Evolutionary conservation across 2,888 invertebrate species (phyloP).

Genomic region (Panzeria rudis): DNA sequence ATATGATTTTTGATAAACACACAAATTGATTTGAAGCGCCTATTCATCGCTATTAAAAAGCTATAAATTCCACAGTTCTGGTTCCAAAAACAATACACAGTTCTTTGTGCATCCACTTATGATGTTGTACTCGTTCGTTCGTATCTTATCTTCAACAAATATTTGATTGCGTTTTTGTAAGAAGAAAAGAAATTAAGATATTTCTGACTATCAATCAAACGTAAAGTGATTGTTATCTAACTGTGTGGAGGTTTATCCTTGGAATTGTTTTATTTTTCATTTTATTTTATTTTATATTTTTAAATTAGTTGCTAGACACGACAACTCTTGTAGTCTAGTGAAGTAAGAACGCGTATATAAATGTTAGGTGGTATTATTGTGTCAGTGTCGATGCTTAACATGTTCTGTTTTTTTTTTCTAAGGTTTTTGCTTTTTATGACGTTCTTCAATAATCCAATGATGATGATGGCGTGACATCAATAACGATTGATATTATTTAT

Average conservation of each 20-base stretch:
- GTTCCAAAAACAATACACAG: neutral
- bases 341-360: constrained; percentile 10
- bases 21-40: neutral
- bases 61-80: neutral
- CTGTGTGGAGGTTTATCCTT: constrained; percentile 51
- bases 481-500: neutral
- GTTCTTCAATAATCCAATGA: constrained; percentile 28
- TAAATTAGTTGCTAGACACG: constrained; percentile 4
- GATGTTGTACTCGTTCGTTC: constrained; percentile 6
- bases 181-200: constrained; percentile 23
- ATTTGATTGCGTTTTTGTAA: constrained; percentile 37
- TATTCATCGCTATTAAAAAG: neutral
- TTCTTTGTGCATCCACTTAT: constrained; percentile 15
- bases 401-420: constrained; percentile 23
- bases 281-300: neutral
- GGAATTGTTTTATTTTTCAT: constrained; percentile 33
- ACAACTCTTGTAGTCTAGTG: constrained; percentile 3
- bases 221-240: constrained; percentile 46
- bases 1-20: neutral
- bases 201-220: constrained; percentile 40
- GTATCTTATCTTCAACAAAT: constrained; percentile 54
- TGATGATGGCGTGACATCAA: constrained; percentile 34
- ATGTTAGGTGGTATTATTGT: constrained; percentile 53
- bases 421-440: constrained; percentile 35
- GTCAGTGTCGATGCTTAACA: constrained; percentile 62